Evolutionary conservation across 2,113 vertebrate genomes (phyloP), one percentile per base, ranked within the genome.

Genomic region (Ictalurus punctatus): DNA sequence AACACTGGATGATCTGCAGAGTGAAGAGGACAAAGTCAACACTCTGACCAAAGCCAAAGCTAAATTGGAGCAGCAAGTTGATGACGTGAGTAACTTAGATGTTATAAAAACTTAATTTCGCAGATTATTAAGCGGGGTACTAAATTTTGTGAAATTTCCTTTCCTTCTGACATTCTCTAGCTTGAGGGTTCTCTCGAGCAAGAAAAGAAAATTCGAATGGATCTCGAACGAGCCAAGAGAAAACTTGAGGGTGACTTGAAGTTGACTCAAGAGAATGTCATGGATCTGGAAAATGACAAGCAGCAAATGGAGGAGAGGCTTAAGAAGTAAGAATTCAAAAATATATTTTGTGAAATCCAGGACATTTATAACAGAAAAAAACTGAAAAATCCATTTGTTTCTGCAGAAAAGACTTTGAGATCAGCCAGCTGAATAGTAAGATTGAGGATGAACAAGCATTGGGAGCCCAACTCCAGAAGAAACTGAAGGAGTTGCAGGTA

Each of bases 401-500:
- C 40, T 91, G 37, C 92, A 97, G 97, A 94, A 98, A 97, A 83
- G 97, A 98, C 85, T 97, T 97, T 92, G 96, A 97, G 92, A 91
- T 96, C 54, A 95, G 94, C 0, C 95, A 96, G 27, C 95, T 95
- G 69, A 97, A 95, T 13, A 92, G 95, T 14, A 96, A 94, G 91
- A 97, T 98, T 19, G 97, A 98, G 89, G 97, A 98, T 0, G 97
- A 98, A 84, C 97, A 97, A 91, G 95, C 96, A 0, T 82, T 97
- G 87, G 92, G 92, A 0, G 93, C 93, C 85, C 97, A 98, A 93
- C 95, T 97, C 30, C 97, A 97, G 91, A 97, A 98, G 93, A 98
- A 98, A 92, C 93, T 97, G 88, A 98, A 97, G 91, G 97, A 98
- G 92, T 92, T 97, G 3, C 97, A 98, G 96, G 97, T 98, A 91